Conservation (phyloP, 2,797 vertebrate species). For the Poeciliopsis gracilis region DNA sequence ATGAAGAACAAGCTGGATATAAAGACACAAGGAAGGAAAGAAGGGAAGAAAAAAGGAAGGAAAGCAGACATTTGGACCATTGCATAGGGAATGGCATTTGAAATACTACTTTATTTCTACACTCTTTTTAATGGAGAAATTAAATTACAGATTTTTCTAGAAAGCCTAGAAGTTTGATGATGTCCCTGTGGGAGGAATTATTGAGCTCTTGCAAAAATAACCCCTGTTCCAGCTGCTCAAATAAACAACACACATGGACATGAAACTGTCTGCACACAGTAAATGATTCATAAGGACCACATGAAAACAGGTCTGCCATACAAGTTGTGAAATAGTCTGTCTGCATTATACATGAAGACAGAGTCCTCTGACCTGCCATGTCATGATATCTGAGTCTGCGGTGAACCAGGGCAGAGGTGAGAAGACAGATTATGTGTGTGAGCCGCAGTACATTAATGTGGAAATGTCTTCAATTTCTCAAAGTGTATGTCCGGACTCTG, state of each 20-base stretch:
- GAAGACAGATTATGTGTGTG: background rate
- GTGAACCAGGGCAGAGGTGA: conserved; percentile 33
- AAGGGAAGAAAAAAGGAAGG: background rate
- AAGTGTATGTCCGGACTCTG: background rate
- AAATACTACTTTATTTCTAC: background rate
- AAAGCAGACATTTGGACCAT: background rate
- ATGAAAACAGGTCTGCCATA: conserved; percentile 65
- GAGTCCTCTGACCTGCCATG: conserved; percentile 53
- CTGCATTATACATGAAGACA: conserved; percentile 74
- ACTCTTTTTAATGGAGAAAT: background rate
- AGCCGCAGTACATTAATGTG: background rate
- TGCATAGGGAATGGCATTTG: background rate
- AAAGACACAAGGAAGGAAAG: background rate
- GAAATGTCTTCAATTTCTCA: background rate
- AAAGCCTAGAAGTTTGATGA: conserved; percentile 14
- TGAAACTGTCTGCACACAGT: conserved; percentile 61
- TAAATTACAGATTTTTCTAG: background rate
- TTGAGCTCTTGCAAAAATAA: conserved; percentile 45
- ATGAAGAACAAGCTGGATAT: background rate
- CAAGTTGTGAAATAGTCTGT: conserved; percentile 69
- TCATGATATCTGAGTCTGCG: conserved; percentile 64
- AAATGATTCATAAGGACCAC: conserved; percentile 79
- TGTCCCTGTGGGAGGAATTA: conserved; percentile 55
- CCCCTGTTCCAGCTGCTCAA: conserved; percentile 54
- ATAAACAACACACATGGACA: conserved; percentile 45